Percentiles rank a stretch among this genome's conserved stretches.
Evolutionary conservation across 2,113 vertebrate genomes (phyloP).

Genomic region (Bungarus multicinctus): DNA sequence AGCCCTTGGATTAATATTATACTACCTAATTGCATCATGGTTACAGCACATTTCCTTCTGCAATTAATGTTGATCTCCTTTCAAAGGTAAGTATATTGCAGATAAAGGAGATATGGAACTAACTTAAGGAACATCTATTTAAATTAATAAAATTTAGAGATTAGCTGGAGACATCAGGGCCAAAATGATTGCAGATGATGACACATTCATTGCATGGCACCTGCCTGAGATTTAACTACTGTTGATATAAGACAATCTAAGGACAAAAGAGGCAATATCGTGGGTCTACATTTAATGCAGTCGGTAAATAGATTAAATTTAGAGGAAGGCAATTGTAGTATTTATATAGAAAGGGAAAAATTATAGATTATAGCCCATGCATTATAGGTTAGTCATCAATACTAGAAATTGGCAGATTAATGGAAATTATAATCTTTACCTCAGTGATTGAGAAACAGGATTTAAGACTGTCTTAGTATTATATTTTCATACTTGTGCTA

Average conservation of each 20-base stretch:
- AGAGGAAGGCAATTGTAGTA: background rate
- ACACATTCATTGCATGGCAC: background rate
- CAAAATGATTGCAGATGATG: background rate
- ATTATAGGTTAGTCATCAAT: background rate
- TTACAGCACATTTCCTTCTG: background rate
- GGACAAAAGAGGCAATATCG: background rate
- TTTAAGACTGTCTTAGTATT: background rate
- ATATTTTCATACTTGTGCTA: background rate
- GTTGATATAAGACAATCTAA: background rate
- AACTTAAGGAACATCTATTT: background rate
- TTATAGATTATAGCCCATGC: background rate
- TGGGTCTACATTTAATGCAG: background rate
- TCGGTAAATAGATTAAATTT: background rate
- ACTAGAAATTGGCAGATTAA: background rate
- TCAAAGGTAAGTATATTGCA: background rate
- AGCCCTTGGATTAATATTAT: background rate
- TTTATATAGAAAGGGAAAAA: background rate
- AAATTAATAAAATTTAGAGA: background rate
- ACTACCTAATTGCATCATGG: background rate
- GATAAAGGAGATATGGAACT: background rate
- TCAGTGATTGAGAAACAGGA: background rate
- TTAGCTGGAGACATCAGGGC: background rate
- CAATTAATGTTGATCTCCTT: background rate
- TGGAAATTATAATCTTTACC: background rate
- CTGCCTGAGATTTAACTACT: background rate